Conservation (phyloP, 2,888 invertebrate genomes). For the Tenthredo distinguenda region DNA sequence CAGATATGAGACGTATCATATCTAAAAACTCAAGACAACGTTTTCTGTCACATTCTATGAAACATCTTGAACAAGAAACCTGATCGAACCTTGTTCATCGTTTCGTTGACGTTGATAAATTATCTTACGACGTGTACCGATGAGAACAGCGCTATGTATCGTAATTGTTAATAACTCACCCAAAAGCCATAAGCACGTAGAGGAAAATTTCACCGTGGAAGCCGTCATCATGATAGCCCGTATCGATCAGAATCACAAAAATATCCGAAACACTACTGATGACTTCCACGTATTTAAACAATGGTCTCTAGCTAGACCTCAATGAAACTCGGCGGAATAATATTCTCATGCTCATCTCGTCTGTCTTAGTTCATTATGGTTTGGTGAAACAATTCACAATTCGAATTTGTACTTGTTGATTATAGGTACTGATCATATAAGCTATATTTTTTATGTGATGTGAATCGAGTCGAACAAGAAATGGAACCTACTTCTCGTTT, state of each 20-base stretch:
- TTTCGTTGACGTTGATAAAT: too few relatives aligned
- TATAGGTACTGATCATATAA: not conserved
- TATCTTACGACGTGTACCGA: not conserved
- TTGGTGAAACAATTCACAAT: not conserved
- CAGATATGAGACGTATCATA: too few relatives aligned
- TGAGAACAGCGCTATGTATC: not conserved
- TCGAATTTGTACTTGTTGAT: not conserved
- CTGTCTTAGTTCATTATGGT: not conserved
- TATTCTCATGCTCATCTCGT: not conserved
- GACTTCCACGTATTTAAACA: not conserved
- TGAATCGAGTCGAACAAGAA: not conserved
- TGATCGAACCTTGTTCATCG: not conserved
- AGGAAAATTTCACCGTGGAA: not conserved
- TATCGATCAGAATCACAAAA: not conserved
- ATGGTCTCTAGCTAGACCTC: not conserved
- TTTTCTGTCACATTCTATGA: not conserved
- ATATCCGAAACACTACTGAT: not conserved
- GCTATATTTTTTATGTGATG: not conserved
- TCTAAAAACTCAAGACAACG: not conserved
- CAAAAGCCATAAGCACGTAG: not conserved
- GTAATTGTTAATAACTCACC: not conserved
- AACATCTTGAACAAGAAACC: not conserved
- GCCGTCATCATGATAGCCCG: not conserved
- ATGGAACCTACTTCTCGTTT: not conserved
- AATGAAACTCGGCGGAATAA: not conserved